These are phyloP conservation scores for Procambarus clarkii DNA, from an alignment of 1,140 invertebrate species.

Conservation along the genomic window DNA sequence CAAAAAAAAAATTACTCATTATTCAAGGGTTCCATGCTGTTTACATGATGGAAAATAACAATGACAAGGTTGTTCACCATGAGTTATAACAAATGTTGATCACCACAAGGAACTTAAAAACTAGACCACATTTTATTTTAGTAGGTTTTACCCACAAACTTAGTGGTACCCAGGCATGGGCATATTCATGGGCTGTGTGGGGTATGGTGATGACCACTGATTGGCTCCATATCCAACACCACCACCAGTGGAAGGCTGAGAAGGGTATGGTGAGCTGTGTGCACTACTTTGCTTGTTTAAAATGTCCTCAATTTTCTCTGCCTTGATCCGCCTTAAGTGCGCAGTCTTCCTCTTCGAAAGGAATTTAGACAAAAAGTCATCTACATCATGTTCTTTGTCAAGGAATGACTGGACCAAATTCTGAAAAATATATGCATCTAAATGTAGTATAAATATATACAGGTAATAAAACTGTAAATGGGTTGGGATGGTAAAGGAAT, in stretches of 20 bases:
- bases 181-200: slow-evolving; percentile 59
- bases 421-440: slow-evolving; percentile 53
- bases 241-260: slow-evolving; percentile 7
- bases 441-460: neutral
- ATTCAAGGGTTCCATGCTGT: neutral
- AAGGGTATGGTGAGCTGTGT: slow-evolving; percentile 33
- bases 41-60: neutral
- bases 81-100: neutral
- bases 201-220: slow-evolving; percentile 55
- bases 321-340: slow-evolving; percentile 76
- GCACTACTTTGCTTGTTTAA: slow-evolving; percentile 56
- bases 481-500: too few relatives aligned
- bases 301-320: slow-evolving; percentile 76
- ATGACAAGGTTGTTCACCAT: neutral
- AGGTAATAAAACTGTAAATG: neutral
- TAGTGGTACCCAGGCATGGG: slow-evolving; percentile 57
- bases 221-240: slow-evolving; percentile 24
- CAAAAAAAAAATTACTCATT: neutral
- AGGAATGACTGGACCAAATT: slow-evolving; percentile 75
- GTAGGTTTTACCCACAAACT: neutral
- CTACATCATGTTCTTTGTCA: slow-evolving; percentile 74
- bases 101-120: neutral
- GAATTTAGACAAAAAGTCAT: slow-evolving; percentile 76
- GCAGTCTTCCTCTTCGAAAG: slow-evolving; percentile 75
- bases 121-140: neutral